Percentiles rank a stretch among this genome's conserved stretches.
phyloP scores from a whole-genome alignment of 2,888 invertebrate species.

The Aporophyla nigra region DNA sequence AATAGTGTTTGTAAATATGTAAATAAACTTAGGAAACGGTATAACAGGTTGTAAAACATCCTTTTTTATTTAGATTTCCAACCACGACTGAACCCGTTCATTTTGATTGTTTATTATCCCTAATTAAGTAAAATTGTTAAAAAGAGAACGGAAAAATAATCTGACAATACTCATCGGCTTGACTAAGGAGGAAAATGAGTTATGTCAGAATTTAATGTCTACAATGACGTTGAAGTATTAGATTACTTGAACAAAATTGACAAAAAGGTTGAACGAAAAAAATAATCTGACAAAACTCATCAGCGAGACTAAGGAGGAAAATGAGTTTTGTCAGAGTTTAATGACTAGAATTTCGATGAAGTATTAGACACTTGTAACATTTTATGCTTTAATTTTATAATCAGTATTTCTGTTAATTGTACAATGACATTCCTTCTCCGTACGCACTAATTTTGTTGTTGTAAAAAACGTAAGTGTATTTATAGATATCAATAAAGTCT shows the following conservation, averaged over 20 bases:
- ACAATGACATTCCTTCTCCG: slow-evolving; percentile 33
- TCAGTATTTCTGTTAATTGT: slow-evolving; percentile 22
- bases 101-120: slow-evolving; percentile 31
- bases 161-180: too few relatives aligned
- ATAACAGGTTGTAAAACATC: slow-evolving; percentile 83
- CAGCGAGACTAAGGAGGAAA: background rate
- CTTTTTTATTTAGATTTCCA: slow-evolving; percentile 71
- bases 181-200: too few relatives aligned
- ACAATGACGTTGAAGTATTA: too few relatives aligned
- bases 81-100: slow-evolving; percentile 75
- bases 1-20: slow-evolving; percentile 90
- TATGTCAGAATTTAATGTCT: too few relatives aligned
- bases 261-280: slow-evolving; percentile 8
- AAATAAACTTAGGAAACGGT: slow-evolving; percentile 84
- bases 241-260: background rate
- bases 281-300: slow-evolving; percentile 4
- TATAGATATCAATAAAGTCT: slow-evolving; percentile 80
- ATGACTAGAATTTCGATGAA: background rate
- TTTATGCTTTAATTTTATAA: background rate
- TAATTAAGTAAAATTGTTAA: slow-evolving; percentile 13
- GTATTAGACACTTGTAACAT: background rate
- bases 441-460: slow-evolving; percentile 73
- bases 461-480: slow-evolving; percentile 74
- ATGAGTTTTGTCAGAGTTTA: slow-evolving; percentile 13
- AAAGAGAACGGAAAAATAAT: too few relatives aligned